Conservation (phyloP, 1,140 invertebrate genomes). For the Hesperophylax magnus region DNA sequence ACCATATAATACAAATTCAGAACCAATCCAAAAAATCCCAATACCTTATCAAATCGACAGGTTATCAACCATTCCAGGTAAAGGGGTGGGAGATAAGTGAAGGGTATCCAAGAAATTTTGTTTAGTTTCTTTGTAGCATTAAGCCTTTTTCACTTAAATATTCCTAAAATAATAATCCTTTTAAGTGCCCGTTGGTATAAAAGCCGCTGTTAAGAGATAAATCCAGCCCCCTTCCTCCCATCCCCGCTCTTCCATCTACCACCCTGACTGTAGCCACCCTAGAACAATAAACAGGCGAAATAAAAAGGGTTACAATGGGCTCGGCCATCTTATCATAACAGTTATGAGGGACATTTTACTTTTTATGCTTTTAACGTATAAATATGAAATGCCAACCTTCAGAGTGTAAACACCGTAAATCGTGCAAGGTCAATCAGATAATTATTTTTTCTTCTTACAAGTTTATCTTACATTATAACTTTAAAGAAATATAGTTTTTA, state of each 20-base stretch:
- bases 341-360: constrained; percentile 14
- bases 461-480: too few relatives aligned
- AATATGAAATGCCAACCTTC: neutral
- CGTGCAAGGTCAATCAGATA: too few relatives aligned
- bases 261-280: too few relatives aligned
- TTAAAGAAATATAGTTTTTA: too few relatives aligned
- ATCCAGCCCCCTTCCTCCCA: constrained; percentile 4
- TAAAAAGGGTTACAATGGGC: constrained; percentile 36
- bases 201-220: constrained; percentile 36
- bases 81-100: too few relatives aligned
- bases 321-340: constrained; percentile 34
- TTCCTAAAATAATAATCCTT: constrained; percentile 40
- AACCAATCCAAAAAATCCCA: too few relatives aligned
- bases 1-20: too few relatives aligned
- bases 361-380: constrained; percentile 17
- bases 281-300: constrained; percentile 33
- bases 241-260: neutral
- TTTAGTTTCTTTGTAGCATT: neutral
- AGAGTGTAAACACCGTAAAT: neutral
- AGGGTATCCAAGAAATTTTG: neutral
- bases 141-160: constrained; percentile 29
- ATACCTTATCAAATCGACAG: too few relatives aligned
- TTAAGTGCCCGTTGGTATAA: constrained; percentile 35
- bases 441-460: too few relatives aligned
- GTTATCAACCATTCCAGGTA: too few relatives aligned